Evolutionary conservation across 2,888 invertebrate species (phyloP).

Genomic region (Caenorhabditis imperialis): DNA sequence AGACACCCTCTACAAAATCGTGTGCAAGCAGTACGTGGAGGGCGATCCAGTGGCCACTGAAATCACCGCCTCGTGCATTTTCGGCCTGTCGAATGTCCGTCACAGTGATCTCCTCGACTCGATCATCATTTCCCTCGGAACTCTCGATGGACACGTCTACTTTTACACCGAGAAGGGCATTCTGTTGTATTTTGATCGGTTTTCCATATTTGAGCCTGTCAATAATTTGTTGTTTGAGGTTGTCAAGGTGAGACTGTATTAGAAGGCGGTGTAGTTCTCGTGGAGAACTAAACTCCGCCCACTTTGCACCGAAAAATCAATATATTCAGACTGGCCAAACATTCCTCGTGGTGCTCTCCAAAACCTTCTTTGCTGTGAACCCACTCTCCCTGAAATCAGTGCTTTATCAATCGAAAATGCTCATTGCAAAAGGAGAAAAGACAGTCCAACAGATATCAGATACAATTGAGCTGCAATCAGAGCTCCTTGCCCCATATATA

Average conservation of each 20-base stretch:
- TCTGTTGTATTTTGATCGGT: slow-evolving; percentile 67
- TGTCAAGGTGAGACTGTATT: slow-evolving; percentile 33
- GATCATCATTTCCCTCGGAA: slow-evolving; percentile 53
- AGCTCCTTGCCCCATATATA: slow-evolving; percentile 56
- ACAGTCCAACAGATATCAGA: slow-evolving; percentile 65
- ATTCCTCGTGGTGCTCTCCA: slow-evolving; percentile 53
- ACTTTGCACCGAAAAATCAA: not conserved
- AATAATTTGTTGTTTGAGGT: slow-evolving; percentile 64
- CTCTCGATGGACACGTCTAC: slow-evolving; percentile 54
- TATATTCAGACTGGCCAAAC: slow-evolving; percentile 64
- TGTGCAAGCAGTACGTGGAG: slow-evolving; percentile 45
- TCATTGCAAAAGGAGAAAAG: slow-evolving; percentile 68
- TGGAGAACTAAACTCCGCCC: not conserved
- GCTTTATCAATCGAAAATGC: slow-evolving; percentile 60
- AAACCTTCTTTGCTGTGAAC: slow-evolving; percentile 62
- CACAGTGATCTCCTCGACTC: slow-evolving; percentile 58
- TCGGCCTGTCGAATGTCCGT: slow-evolving; percentile 56
- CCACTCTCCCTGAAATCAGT: slow-evolving; percentile 65
- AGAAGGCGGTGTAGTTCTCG: no score
- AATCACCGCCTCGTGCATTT: slow-evolving; percentile 50
- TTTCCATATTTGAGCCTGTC: slow-evolving; percentile 64
- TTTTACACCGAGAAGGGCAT: slow-evolving; percentile 75
- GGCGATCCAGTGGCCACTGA: slow-evolving; percentile 42
- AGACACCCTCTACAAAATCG: slow-evolving; percentile 45
- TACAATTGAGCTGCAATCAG: slow-evolving; percentile 63